These are phyloP conservation scores for Arge pagana DNA, from an alignment of 2,888 invertebrate species.

Conservation along the genomic window DNA sequence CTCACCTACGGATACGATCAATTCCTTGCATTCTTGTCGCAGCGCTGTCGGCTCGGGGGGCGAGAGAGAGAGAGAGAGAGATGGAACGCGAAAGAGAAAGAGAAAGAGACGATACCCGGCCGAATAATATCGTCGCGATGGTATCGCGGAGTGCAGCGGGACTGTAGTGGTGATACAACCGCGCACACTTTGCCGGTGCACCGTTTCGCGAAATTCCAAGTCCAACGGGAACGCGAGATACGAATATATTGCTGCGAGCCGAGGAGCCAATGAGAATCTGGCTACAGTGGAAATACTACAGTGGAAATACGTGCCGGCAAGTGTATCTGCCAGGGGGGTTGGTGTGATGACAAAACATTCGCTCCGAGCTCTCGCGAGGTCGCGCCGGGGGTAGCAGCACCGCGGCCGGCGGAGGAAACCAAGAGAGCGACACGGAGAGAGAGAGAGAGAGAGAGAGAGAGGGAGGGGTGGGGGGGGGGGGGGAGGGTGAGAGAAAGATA, in stretches of 20 bases:
- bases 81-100: background rate
- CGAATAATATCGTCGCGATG: background rate
- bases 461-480: constrained; percentile 1
- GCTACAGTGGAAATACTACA: constrained; percentile 48
- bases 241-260: background rate
- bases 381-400: constrained; percentile 14
- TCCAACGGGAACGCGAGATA: too few species aligned
- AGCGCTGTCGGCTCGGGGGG: constrained; percentile 17
- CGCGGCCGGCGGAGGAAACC: constrained; percentile 6
- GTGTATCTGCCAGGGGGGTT: constrained; percentile 40
- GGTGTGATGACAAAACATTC: constrained; percentile 56
- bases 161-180: too few species aligned
- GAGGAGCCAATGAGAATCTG: constrained; percentile 7
- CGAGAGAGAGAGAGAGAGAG: constrained; percentile 3
- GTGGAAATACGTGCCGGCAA: constrained; percentile 49
- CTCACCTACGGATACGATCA: constrained; percentile 4
- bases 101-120: constrained; percentile 14
- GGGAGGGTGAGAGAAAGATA: constrained; percentile 24
- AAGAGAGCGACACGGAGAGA: constrained; percentile 15
- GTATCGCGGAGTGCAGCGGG: too few species aligned
- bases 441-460: constrained; percentile 8
- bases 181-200: too few species aligned
- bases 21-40: constrained; percentile 1
- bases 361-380: constrained; percentile 50
- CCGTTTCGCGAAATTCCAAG: too few species aligned